phyloP scores from a whole-genome alignment of 2,113 vertebrate genomes.

The Coturnix japonica region DNA sequence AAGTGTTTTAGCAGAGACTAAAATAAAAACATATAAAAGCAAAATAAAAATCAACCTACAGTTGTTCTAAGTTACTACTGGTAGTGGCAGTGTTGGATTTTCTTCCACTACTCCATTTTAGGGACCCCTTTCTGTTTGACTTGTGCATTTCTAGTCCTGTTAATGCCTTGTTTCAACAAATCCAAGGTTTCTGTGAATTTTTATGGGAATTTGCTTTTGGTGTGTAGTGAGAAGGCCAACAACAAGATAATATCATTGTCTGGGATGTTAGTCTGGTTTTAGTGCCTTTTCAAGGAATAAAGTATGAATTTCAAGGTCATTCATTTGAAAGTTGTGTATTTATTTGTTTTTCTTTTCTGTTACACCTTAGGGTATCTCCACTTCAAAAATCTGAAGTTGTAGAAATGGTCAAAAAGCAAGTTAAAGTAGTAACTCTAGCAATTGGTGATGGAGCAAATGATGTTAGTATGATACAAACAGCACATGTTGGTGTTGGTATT shows the following conservation, averaged over 20 bases:
- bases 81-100: background rate
- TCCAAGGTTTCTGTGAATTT: background rate
- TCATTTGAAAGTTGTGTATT: background rate
- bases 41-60: background rate
- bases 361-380: conserved; percentile 88
- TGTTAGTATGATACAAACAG: conserved; percentile 98
- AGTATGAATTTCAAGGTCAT: background rate
- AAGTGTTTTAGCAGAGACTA: background rate
- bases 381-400: conserved; percentile 99
- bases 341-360: conserved; percentile 25
- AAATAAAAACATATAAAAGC: background rate
- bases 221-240: background rate
- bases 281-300: background rate
- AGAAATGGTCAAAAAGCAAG: conserved; percentile 99
- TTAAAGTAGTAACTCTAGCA: conserved; percentile 94
- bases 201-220: background rate
- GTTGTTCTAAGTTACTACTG: background rate
- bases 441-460: conserved; percentile 98
- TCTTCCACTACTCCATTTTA: background rate
- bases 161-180: background rate
- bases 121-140: background rate
- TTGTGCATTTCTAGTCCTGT: background rate
- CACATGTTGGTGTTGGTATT: conserved; percentile 96
- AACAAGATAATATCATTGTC: accelerated
- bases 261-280: background rate